Evolutionary conservation across 2,113 vertebrate species (phyloP), one percentile per base, ranked within the genome.

Genomic region (Melanocharis versteri): DNA sequence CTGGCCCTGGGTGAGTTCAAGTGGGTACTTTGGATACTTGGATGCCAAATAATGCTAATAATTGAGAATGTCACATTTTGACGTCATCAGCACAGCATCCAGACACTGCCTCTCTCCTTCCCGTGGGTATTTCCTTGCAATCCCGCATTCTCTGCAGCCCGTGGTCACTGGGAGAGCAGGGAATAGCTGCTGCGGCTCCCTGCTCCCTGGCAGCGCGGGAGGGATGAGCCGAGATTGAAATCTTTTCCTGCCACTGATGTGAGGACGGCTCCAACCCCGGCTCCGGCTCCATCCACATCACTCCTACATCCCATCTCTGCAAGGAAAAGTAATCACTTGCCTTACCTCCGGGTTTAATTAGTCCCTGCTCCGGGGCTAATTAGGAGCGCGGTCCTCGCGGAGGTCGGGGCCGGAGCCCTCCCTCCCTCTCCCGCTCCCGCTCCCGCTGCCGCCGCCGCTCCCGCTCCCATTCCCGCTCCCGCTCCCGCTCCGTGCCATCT

Each of bases 401-500:
- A 75, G 86, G 83, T 83, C n/a, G 44, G 48, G 80, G 79, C 30
- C 5, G 28, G 86, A 93, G 75, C 84, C 53, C 54, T 85, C 83
- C 82, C 77, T 62, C 80, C 72, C 7, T 12, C 66, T 72, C 40
- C 33, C 47, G 10, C 0, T 50, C 30, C 66, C 47, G 5, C 6
- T 70, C 48, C 50, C 48, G 4, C 1, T 45, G 51, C 47, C 33
- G 2, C 12, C 3, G 3, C 68, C 15, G 0, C 3, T 70, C 69
- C 68, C 7, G 10, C 39, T 40, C 39, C 39, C 39, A 40, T 40
- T 40, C 47, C 45, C 20, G 26, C 18, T 51, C 68, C 48, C 0
- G 3, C 5, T 75, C 83, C 83, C 24, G 31, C 53, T 90, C 37
- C 6, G 48, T 96, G 89, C 97, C 97, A 96, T 96, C 97, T 97